Evolutionary conservation across 2,797 vertebrate genomes (phyloP).

Genomic region (Oreonectes daqikongensis): DNA sequence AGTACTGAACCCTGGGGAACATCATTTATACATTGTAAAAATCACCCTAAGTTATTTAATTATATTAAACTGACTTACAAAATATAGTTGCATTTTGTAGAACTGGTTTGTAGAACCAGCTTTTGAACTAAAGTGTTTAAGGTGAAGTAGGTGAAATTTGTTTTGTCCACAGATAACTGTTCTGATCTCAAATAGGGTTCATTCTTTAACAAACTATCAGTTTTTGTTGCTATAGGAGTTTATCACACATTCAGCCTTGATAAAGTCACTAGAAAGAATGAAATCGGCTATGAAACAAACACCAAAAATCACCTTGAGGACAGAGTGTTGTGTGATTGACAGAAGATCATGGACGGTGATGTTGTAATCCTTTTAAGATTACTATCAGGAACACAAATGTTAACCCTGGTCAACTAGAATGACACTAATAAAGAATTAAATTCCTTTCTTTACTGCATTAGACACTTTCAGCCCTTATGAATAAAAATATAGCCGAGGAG

Average conservation of each 20-base stretch:
- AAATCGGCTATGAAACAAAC: constrained; percentile 6
- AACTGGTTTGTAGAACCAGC: no score
- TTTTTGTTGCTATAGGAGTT: background rate
- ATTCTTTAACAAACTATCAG: background rate
- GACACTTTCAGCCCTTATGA: no score
- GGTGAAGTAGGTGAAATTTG: background rate
- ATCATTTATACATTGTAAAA: background rate
- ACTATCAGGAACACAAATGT: constrained; percentile 18
- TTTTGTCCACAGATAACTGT: background rate
- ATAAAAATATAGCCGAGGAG: background rate
- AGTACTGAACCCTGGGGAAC: constrained; percentile 9
- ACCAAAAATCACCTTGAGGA: background rate
- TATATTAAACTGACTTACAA: no score
- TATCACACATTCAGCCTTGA: no score
- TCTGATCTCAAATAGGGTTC: background rate
- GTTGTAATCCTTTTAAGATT: constrained; percentile 41
- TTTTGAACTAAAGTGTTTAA: no score
- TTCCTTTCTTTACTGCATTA: no score
- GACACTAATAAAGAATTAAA: constrained; percentile 3
- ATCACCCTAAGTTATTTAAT: no score
- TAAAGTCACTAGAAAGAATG: constrained; percentile 12
- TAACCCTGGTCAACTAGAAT: constrained; percentile 12
- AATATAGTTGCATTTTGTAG: no score
- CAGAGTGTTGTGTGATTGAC: constrained; percentile 19
- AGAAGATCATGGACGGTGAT: constrained; percentile 16